Base-by-base conservation (phyloP, 2,797 vertebrate genomes). In the Schizopygopsis pylzovi region DNA sequence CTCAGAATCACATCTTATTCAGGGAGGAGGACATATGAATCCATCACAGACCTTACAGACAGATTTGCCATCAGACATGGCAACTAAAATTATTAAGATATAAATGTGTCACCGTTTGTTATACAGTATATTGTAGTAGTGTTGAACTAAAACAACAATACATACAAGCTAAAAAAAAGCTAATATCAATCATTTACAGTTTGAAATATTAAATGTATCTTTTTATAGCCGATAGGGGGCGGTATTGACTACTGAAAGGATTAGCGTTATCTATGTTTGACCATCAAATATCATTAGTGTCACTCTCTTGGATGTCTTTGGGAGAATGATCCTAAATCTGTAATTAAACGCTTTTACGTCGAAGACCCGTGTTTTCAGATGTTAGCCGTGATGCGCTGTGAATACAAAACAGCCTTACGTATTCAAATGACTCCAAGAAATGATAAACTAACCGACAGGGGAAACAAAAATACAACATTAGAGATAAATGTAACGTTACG, bases 201-300 rank as follows among this genome's bases (percentile, higher is more conserved):
- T 18, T 11, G 1, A 56, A 45, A 9, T 28, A n/a, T 68, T 8
- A 7, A 15, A 45, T n/a, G 2, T 0, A n/a, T 12, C 0, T 56
- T 56, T 75, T 79, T 28, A 39, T 4, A 49, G 45, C 71, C 90
- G n/a, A 88, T 89, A 90, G 90, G 88, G 89, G 90, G 89, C 88
- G 85, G 84, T 87, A 89, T 89, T 90, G 89, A 82, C 87, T 86
- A 85, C 83, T 82, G 75, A 85, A 88, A 89, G 52, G 73, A 85
- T 79, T 59, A 70, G 59, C 70, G 22, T 72, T 88, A 79, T 65
- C 84, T 80, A 80, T 83, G 82, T 85, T 87, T 78, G 49, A 79
- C 81, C 79, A 85, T 82, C 85, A 86, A 86, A 83, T 83, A 83
- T 78, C 81, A 82, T 82, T 82, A 86, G 79, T 54, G 84, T 85